phyloP scores from a whole-genome alignment of 2,113 vertebrate species.

The Shinisaurus crocodilurus region DNA sequence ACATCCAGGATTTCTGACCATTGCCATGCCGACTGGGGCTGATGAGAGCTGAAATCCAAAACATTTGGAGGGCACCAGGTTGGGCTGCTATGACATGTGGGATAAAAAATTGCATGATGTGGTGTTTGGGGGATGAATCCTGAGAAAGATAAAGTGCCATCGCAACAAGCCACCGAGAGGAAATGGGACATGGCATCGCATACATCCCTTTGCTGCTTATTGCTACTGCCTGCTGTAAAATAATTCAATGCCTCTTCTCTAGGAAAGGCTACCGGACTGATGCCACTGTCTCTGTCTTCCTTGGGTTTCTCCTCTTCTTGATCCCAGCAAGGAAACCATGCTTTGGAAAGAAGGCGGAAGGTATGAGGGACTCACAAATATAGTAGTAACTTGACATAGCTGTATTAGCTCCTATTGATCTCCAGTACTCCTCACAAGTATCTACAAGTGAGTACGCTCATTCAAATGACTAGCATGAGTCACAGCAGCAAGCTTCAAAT shows the following conservation, averaged over 20 bases:
- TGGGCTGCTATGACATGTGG: background rate
- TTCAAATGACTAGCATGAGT: background rate
- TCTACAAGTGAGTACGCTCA: background rate
- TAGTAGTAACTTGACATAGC: background rate
- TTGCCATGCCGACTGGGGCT: no score
- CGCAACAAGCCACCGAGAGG: background rate
- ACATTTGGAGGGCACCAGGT: no score
- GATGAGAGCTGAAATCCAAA: no score
- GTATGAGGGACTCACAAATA: slow-evolving; percentile 65
- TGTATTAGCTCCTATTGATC: background rate
- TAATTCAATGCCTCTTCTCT: slow-evolving; percentile 18
- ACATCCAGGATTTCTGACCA: no score
- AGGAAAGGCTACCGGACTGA: slow-evolving; percentile 98
- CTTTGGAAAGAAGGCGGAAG: slow-evolving; percentile 75
- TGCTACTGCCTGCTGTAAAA: background rate
- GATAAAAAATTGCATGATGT: background rate
- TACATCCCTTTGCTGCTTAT: background rate
- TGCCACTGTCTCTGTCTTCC: slow-evolving; percentile 94
- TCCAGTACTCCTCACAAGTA: background rate
- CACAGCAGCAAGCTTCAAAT: background rate
- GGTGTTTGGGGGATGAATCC: background rate
- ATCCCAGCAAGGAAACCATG: slow-evolving; percentile 90
- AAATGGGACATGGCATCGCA: background rate
- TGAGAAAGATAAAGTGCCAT: no score
- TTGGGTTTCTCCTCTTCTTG: slow-evolving; percentile 97